Conservation (phyloP, 2,888 invertebrate species). For the Meganola albula region DNA sequence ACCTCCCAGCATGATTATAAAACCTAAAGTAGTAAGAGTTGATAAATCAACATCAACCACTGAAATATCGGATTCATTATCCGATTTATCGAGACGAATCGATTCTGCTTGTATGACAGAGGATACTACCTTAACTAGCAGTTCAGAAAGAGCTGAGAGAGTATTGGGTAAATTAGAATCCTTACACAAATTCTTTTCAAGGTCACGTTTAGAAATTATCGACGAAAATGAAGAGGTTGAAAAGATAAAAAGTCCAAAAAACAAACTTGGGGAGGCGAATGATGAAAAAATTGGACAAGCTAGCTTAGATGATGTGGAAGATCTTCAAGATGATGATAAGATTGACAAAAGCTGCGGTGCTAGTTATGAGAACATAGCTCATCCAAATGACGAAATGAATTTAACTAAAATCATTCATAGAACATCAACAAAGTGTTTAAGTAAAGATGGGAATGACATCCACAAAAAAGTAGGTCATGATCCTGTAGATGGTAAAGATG, state of each 20-base stretch:
- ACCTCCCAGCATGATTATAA: constrained; percentile 62
- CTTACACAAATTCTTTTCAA: constrained; percentile 63
- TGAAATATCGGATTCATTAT: constrained; percentile 59
- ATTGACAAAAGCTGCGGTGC: constrained; percentile 9
- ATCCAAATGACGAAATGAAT: no score
- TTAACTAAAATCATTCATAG: no score
- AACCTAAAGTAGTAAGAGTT: constrained; percentile 56
- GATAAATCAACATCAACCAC: constrained; percentile 69
- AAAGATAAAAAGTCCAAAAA: constrained; percentile 29
- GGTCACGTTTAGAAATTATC: constrained; percentile 66
- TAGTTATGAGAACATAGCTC: no score
- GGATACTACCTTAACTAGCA: constrained; percentile 50
- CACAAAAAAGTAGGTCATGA: no score
- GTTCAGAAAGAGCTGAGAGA: constrained; percentile 54
- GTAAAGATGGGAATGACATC: neutral
- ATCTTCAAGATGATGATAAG: constrained; percentile 51
- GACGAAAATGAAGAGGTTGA: constrained; percentile 63
- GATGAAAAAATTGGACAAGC: constrained; percentile 52
- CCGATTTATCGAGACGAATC: constrained; percentile 51
- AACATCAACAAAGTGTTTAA: no score
- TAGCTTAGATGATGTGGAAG: constrained; percentile 67
- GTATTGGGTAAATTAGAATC: constrained; percentile 66
- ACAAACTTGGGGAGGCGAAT: constrained; percentile 13
- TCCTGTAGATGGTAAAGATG: constrained; percentile 3
- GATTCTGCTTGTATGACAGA: constrained; percentile 66